Evolutionary conservation across 2,113 vertebrate species (phyloP).

Genomic region (Ophthalmolycus amberensis): DNA sequence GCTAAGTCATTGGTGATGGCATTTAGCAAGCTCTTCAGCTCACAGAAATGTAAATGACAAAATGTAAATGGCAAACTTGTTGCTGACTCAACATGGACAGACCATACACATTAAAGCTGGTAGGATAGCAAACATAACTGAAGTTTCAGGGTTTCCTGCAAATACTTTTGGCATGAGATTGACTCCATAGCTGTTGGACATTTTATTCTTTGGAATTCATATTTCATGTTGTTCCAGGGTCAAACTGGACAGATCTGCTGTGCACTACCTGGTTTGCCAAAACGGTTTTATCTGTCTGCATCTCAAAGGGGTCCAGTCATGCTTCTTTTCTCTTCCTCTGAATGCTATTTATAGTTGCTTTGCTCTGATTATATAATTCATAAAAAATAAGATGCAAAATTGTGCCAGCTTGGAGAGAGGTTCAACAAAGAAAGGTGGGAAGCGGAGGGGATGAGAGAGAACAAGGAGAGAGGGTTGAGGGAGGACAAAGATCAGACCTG

Average conservation of each 20-base stretch:
- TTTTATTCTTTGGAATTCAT: slow-evolving; percentile 8
- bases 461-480: slow-evolving; percentile 3
- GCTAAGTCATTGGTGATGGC: slow-evolving; percentile 69
- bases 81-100: slow-evolving; percentile 20
- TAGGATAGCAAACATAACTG: not conserved
- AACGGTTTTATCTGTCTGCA: slow-evolving; percentile 61
- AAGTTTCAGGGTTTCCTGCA: slow-evolving; percentile 1
- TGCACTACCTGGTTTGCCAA: slow-evolving; percentile 47
- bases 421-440: slow-evolving; percentile 25
- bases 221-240: slow-evolving; percentile 18
- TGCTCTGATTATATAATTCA: slow-evolving; percentile 79
- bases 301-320: slow-evolving; percentile 65
- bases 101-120: not conserved
- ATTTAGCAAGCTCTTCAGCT: slow-evolving; percentile 71
- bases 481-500: slow-evolving; percentile 43
- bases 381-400: slow-evolving; percentile 70
- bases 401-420: slow-evolving; percentile 61
- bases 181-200: not conserved
- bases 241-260: slow-evolving; percentile 21
- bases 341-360: slow-evolving; percentile 75
- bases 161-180: not conserved
- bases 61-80: slow-evolving; percentile 32
- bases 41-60: slow-evolving; percentile 66
- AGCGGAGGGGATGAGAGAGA: slow-evolving; percentile 24
- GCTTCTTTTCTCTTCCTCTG: slow-evolving; percentile 50